Evolutionary conservation across 2,113 vertebrate genomes (phyloP).

Genomic region (Panthera uncia): DNA sequence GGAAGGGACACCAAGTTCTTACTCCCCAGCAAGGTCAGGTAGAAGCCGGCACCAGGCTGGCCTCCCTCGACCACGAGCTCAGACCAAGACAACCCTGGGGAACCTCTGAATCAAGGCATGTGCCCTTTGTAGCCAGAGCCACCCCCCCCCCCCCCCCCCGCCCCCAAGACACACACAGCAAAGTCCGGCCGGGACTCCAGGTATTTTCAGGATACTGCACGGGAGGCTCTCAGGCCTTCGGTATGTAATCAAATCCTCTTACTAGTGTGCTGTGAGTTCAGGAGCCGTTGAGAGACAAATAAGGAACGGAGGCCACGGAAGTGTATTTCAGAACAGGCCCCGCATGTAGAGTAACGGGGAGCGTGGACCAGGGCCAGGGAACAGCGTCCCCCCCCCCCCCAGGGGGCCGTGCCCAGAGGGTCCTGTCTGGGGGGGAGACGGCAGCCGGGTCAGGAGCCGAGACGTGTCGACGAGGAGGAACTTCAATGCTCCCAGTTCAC

Average conservation of each 20-base stretch:
- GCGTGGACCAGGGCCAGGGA: too few species aligned
- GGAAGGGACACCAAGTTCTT: background rate
- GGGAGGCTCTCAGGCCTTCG: background rate
- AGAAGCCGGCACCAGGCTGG: background rate
- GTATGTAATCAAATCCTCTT: background rate
- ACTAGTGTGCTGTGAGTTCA: background rate
- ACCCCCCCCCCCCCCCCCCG: background rate
- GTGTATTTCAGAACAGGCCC: background rate
- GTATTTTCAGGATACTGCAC: background rate
- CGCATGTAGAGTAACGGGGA: too few species aligned
- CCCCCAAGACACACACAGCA: background rate
- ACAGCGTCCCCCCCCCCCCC: too few species aligned
- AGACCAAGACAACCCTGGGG: background rate
- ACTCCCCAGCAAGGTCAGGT: too few species aligned
- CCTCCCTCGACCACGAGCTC: background rate
- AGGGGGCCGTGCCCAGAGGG: background rate
- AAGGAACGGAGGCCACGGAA: background rate
- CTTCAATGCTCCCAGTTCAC: accelerated
- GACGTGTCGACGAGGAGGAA: background rate
- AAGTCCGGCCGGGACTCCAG: background rate
- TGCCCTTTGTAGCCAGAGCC: background rate
- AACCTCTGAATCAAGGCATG: background rate
- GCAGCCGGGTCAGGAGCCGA: background rate
- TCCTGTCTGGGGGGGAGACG: background rate
- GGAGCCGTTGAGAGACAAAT: background rate